A percentile compares a stretch with the other conserved stretches of the same genome.
Conservation (phyloP, 1,140 invertebrate genomes). For the Lordiphosa stackelbergi region DNA sequence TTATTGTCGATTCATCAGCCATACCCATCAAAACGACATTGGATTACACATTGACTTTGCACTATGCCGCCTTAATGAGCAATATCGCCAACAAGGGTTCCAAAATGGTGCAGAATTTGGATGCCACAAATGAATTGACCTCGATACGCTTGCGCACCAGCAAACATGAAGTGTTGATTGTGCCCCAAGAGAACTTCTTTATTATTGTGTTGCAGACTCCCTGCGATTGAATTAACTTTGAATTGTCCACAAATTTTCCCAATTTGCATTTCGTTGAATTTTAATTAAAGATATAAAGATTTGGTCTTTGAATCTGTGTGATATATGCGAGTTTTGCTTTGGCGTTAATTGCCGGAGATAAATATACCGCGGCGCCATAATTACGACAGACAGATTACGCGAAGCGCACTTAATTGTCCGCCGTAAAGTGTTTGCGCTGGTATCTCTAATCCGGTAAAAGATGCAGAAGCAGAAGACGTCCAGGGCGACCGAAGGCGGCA, state of each 20-base stretch:
- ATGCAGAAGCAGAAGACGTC: constrained; percentile 9
- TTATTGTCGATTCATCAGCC: constrained; percentile 86
- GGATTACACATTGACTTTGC: constrained; percentile 85
- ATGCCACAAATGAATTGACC: constrained; percentile 86
- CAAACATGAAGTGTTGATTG: constrained; percentile 95
- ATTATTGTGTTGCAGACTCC: constrained; percentile 85
- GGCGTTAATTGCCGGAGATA: constrained; percentile 68
- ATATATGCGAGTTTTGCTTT: constrained; percentile 55
- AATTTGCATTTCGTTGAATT: constrained; percentile 9
- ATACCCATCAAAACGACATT: constrained; percentile 87
- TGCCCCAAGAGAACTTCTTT: constrained; percentile 86
- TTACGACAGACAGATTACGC: constrained; percentile 71
- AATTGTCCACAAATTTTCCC: too few relatives aligned
- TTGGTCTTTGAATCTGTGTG: constrained; percentile 47
- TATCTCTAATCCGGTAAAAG: constrained; percentile 42
- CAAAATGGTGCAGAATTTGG: constrained; percentile 84
- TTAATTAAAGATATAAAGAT: constrained; percentile 47
- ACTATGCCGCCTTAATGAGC: constrained; percentile 83
- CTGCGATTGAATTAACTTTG: constrained; percentile 74
- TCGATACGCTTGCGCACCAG: constrained; percentile 91
- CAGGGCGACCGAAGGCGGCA: constrained; percentile 17
- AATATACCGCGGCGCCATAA: constrained; percentile 67
- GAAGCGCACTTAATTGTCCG: constrained; percentile 61
- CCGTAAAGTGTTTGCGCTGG: constrained; percentile 46
- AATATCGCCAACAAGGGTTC: constrained; percentile 83